Percentiles rank a stretch among this genome's conserved stretches.
Evolutionary conservation across 2,888 invertebrate genomes (phyloP).

Genomic region (Auanema freiburgensis): DNA sequence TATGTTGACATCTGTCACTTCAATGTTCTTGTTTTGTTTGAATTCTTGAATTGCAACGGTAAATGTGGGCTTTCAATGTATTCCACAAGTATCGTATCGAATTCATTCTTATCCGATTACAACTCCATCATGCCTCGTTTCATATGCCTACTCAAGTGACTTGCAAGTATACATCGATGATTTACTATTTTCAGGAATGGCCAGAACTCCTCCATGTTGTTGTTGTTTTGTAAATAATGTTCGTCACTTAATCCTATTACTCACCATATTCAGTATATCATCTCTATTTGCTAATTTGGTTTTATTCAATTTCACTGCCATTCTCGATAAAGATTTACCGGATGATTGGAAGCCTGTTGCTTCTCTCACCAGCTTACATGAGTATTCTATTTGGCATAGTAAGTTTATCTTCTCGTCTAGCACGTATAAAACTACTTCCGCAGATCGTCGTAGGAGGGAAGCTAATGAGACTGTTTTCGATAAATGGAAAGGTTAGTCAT

Average conservation of each 20-base stretch:
- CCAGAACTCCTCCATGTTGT: conserved; percentile 29
- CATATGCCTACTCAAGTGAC: too few species aligned
- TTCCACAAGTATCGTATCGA: too few species aligned
- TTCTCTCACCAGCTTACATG: conserved; percentile 28
- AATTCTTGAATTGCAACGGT: too few species aligned
- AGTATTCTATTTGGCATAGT: conserved; percentile 26
- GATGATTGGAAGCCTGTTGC: conserved; percentile 26
- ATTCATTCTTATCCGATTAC: too few species aligned
- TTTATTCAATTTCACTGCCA: conserved; percentile 47
- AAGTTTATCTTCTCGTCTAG: not conserved
- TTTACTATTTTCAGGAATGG: too few species aligned
- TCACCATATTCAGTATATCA: conserved; percentile 37
- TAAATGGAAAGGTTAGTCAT: not conserved
- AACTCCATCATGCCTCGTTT: too few species aligned
- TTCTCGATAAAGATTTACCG: conserved; percentile 30
- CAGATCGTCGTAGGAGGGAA: not conserved
- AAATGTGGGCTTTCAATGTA: too few species aligned
- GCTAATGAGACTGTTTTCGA: not conserved
- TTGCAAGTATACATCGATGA: too few species aligned
- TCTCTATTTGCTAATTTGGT: conserved; percentile 47
- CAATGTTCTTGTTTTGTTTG: too few species aligned
- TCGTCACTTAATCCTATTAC: conserved; percentile 41
- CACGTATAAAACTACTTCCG: not conserved
- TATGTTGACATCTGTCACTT: too few species aligned
- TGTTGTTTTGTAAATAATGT: conserved; percentile 45